These are phyloP conservation scores for Forbesichthys papilliferus DNA, from an alignment of 2,113 vertebrate genomes.

Conservation along the genomic window DNA sequence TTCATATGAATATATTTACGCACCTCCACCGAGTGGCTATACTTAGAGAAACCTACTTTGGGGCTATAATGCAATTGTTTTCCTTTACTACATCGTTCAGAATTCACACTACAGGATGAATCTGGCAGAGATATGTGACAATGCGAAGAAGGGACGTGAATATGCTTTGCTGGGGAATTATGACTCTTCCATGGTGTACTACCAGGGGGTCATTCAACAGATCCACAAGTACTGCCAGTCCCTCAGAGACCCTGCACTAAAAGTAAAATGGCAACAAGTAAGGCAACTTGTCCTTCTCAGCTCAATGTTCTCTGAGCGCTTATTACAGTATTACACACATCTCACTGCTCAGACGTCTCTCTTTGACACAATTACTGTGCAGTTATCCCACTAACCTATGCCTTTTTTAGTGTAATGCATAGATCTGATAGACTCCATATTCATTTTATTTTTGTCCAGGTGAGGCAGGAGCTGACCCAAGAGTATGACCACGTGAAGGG, in stretches of 20 bases:
- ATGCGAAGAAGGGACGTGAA: slow-evolving; percentile 95
- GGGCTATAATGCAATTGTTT: neutral
- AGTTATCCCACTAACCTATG: neutral
- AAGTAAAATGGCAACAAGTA: slow-evolving; percentile 94
- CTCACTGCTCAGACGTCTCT: neutral
- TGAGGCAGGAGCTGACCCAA: slow-evolving; percentile 88
- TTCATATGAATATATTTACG: too few relatives aligned
- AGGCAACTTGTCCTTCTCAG: slow-evolving; percentile 8
- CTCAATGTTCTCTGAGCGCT: neutral
- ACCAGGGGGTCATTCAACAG: slow-evolving; percentile 96
- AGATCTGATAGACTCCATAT: neutral
- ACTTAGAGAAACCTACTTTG: too few relatives aligned
- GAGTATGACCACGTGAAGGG: slow-evolving; percentile 95
- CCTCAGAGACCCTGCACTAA: slow-evolving; percentile 88
- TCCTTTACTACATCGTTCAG: slow-evolving; percentile 6
- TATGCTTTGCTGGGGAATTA: slow-evolving; percentile 97
- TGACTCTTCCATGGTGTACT: slow-evolving; percentile 95
- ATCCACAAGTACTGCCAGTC: slow-evolving; percentile 91
- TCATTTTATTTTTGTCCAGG: slow-evolving; percentile 69
- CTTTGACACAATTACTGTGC: neutral
- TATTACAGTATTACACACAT: slow-evolving; percentile 3
- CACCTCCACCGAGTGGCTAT: too few relatives aligned
- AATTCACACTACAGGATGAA: slow-evolving; percentile 80
- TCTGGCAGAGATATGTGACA: slow-evolving; percentile 93
- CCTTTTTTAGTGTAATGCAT: neutral